Evolutionary conservation across 2,888 invertebrate species (phyloP), one percentile per base, ranked within the genome.

Genomic region (Eupithecia pulchellata): DNA sequence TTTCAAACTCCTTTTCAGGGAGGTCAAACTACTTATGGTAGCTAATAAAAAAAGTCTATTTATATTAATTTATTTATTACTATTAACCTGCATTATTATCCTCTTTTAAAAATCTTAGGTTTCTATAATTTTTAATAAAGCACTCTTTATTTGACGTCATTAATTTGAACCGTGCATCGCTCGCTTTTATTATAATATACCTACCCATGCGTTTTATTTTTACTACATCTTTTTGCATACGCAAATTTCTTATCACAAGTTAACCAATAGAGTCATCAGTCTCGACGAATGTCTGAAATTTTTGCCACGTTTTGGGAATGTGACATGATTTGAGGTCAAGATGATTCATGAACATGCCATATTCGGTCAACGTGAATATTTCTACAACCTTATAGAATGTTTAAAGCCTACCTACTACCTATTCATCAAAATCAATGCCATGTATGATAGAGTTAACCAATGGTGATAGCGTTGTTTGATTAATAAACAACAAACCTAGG

Each of bases 341-440:
- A 61, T 70, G 70, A 66, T 17, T 70, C 70, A 70, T 32, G 17
- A 42, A 32, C 58, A 47, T 30, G 62, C 34, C 63, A 47, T 63
- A 47, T 25, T 67, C 58, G 67, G 52, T 63, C 34, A 52, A 61
- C 61, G 17, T 27, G 11, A 42, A 63, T 20, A 17, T 34, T 61
- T 57, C 67, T 17, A 60, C n/a, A n/a, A 11, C n/a, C 20, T 52
- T 13, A 20, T 25, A 52, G 20, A 52, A 25, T 47, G 20, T 58
- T 32, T 20, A 4, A 61, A 32, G 34, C 60, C 61, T 20, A 52
- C 25, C 8, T 57, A 25, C 29, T 34, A 32, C 34, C 61, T 25
- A 71, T 71, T 63, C 64, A 66, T 67, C 42, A 71, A 68, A 68
- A 62, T 65, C 68, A 39, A 34, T 68, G 58, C 9, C 64, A 61